phyloP scores from a whole-genome alignment of 2,888 invertebrate species.

The Agonopterix heracliana region DNA sequence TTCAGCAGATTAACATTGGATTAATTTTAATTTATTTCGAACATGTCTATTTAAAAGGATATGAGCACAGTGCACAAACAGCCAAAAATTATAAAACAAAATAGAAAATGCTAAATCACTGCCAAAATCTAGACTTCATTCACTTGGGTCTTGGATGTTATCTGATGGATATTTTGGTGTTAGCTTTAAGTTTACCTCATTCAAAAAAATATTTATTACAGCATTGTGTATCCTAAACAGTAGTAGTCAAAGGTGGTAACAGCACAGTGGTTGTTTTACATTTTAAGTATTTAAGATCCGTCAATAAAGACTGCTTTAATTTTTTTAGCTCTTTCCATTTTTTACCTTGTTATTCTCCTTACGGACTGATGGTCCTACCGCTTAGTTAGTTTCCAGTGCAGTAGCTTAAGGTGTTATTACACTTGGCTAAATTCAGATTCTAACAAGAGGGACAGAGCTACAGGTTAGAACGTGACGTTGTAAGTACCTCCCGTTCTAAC shows the following conservation, averaged over 20 bases:
- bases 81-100: background rate
- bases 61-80: background rate
- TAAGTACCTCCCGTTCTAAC: no score
- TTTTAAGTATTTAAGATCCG: constrained; percentile 46
- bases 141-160: background rate
- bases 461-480: no score
- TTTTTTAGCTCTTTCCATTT: constrained; percentile 13
- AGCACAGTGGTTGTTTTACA: constrained; percentile 19
- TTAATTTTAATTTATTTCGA: no score
- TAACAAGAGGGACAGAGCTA: no score
- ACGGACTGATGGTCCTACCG: no score
- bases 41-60: background rate
- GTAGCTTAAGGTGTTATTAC: no score
- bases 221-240: constrained; percentile 43
- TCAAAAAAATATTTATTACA: constrained; percentile 47
- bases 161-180: constrained; percentile 10
- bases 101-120: constrained; percentile 16
- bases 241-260: constrained; percentile 19
- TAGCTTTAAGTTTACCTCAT: constrained; percentile 39
- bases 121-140: constrained; percentile 12
- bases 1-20: no score
- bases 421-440: no score
- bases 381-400: no score
- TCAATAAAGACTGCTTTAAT: constrained; percentile 65
- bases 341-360: no score